Evolutionary conservation across 2,797 vertebrate genomes (phyloP), one percentile per base, ranked within the genome.

Genomic region (Buceros bicornis): DNA sequence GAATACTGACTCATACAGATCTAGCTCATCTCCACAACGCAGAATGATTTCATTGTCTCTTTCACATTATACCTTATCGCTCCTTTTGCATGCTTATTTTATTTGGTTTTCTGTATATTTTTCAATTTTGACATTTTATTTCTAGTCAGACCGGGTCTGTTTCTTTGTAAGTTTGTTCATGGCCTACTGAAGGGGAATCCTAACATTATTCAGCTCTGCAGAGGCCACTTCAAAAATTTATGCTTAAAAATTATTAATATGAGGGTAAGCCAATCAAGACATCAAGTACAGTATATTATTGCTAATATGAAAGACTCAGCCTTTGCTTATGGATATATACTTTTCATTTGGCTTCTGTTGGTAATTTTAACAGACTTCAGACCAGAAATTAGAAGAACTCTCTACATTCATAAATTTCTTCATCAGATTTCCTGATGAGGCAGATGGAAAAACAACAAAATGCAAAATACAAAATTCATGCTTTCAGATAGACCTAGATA

Each of bases 381-480:
- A 28, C 3, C 4, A 50, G 31, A 85, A 72, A 89, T 50, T 29
- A 54, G 26, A 64, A 64, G 4, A 82, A 51, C 43, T 13, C 18
- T n/a, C 11, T 47, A 47, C 47, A 87, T 85, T 79, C n/a, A 58
- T 33, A 58, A 21, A 79, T 6, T 72, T 76, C 16, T 54, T 79
- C 0, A 37, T 35, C 21, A 72, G 6, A n/a, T 85, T 80, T 89
- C 29, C 35, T 66, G 16, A 62, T n/a, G 10, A 91, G 3, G 4
- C 16, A 91, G 69, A 25, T 54, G 5, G 4, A 69, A 71, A 87
- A 74, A 7, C 2, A 29, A 13, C 37, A 40, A 40, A 40, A 40
- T 40, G 37, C 5, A 57, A 64, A 86, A 45, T 2, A 0, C 6
- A 18, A 77, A 24, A 2, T 17, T 28, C 1, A 0, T 53, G 28